Conservation (phyloP, 2,797 vertebrate genomes). For the Megaceryle alcyon region DNA sequence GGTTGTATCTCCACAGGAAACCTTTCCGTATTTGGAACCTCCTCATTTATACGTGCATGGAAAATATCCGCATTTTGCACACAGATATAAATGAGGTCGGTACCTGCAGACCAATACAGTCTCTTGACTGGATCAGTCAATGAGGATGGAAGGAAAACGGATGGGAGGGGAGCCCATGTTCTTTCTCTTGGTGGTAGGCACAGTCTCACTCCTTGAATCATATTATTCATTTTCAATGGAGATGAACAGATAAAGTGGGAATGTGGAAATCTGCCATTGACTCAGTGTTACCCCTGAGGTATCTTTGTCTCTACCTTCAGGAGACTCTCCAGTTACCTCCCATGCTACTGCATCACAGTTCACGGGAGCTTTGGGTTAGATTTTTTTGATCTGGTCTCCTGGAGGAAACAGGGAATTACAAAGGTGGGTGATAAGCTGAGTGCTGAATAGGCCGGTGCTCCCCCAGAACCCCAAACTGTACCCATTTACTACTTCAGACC, state of each 20-base stretch:
- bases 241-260: background rate
- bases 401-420: background rate
- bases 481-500: background rate
- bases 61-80: background rate
- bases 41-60: rapidly evolving
- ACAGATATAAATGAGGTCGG: rapidly evolving
- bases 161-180: background rate
- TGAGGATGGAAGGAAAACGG: background rate
- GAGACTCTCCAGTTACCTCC: background rate
- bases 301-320: background rate
- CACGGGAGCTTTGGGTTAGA: background rate
- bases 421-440: background rate
- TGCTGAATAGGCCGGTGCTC: background rate
- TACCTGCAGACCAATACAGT: rapidly evolving
- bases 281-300: background rate
- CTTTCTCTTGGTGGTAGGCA: rapidly evolving
- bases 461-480: background rate
- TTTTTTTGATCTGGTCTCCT: background rate
- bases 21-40: background rate
- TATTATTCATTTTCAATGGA: rapidly evolving
- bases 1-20: background rate
- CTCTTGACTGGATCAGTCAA: background rate
- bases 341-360: background rate
- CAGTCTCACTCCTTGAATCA: background rate
- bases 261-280: background rate